Conservation (phyloP, 1,140 invertebrate species). For the Trypoxylus dichotomus region DNA sequence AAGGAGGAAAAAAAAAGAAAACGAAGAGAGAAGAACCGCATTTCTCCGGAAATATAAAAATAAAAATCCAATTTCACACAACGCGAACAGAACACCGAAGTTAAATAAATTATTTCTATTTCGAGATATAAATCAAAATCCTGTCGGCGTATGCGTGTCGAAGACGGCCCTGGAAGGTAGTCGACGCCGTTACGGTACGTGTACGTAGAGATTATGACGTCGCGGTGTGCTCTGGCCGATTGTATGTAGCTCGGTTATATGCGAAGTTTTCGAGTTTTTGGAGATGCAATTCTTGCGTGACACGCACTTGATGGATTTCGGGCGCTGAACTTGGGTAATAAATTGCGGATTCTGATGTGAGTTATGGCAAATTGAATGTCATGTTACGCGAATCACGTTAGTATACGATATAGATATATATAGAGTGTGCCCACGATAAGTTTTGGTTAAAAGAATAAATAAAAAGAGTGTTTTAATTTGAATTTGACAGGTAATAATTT, state of each 20-base stretch:
- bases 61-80: conserved; percentile 19
- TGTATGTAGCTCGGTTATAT: neutral
- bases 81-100: neutral
- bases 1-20: too few relatives aligned
- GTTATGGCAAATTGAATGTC: conserved; percentile 34
- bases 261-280: conserved; percentile 28
- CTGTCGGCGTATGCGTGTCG: neutral
- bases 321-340: conserved; percentile 26
- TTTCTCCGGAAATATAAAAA: neutral
- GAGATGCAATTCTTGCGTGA: conserved; percentile 29
- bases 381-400: neutral
- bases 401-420: neutral
- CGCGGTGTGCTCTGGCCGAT: too few relatives aligned
- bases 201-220: too few relatives aligned
- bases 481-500: too few relatives aligned
- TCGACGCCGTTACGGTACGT: neutral
- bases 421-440: neutral
- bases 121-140: conserved; percentile 16
- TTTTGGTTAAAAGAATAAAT: too few relatives aligned
- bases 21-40: too few relatives aligned
- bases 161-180: neutral
- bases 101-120: conserved; percentile 22
- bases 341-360: conserved; percentile 13
- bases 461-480: too few relatives aligned
- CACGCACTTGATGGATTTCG: conserved; percentile 29